These are phyloP conservation scores for Nothoprocta perdicaria DNA, from an alignment of 2,113 vertebrate genomes.

Conservation along the genomic window DNA sequence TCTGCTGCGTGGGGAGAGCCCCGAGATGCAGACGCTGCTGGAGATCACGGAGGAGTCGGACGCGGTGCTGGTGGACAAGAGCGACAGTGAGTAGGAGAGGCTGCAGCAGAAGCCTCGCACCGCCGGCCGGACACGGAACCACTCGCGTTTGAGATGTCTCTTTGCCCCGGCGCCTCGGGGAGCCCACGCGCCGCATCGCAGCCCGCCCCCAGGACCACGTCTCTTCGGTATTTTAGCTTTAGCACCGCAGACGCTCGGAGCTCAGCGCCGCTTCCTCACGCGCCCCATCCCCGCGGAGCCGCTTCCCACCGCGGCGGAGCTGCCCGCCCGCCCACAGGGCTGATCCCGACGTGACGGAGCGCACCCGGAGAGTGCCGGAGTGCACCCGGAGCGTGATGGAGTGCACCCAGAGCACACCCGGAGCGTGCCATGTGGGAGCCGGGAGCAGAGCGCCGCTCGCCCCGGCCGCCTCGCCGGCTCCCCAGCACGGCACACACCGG, in stretches of 20 bases:
- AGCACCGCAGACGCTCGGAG: constrained; percentile 41
- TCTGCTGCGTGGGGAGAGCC: constrained; percentile 87
- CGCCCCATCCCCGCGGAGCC: constrained; percentile 40
- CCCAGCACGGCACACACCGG: no score
- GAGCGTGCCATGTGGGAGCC: no score
- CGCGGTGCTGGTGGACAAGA: constrained; percentile 86
- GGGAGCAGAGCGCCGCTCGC: no score
- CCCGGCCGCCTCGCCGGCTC: no score
- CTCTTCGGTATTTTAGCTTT: constrained; percentile 68
- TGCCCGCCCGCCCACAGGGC: no score
- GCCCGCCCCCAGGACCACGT: constrained; percentile 44
- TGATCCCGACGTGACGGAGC: no score
- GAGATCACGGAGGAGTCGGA: constrained; percentile 90
- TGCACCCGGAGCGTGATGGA: no score
- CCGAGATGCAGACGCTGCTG: constrained; percentile 86
- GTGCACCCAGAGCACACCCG: no score
- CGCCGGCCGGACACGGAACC: constrained; percentile 43
- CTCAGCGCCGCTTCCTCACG: constrained; percentile 61
- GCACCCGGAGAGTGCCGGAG: no score
- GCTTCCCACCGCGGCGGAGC: constrained; percentile 47
- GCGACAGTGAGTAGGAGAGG: constrained; percentile 80
- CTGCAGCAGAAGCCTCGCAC: not conserved
- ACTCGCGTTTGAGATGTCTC: constrained; percentile 41
- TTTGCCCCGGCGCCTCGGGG: constrained; percentile 47
- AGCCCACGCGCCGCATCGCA: not conserved